phyloP scores from a whole-genome alignment of 2,113 vertebrate species.

The Pelvicachromis taeniatus region DNA sequence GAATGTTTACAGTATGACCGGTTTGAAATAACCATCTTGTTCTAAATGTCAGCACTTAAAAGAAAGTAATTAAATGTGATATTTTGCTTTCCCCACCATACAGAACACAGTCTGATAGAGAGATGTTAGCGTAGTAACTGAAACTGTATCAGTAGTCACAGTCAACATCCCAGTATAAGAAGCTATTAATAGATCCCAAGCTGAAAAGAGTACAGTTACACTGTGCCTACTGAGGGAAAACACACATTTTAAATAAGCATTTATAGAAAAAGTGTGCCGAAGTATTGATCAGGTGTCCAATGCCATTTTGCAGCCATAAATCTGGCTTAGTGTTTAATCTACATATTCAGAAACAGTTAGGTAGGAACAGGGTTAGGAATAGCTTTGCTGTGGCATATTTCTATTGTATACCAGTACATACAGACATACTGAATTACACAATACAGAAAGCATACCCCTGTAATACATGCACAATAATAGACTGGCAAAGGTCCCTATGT shows the following conservation, averaged over 20 bases:
- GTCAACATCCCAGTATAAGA: neutral
- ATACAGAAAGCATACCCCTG: neutral
- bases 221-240: neutral
- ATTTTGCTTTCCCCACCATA: constrained; percentile 28
- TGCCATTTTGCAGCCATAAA: neutral
- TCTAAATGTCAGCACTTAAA: neutral
- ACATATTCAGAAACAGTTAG: neutral
- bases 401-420: neutral
- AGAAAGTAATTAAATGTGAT: constrained; percentile 22
- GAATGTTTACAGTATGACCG: neutral
- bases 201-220: constrained; percentile 15
- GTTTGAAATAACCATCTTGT: neutral
- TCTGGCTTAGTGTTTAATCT: neutral
- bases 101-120: constrained; percentile 18
- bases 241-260: neutral
- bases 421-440: neutral
- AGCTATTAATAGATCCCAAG: constrained; percentile 52
- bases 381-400: neutral
- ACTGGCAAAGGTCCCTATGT: neutral
- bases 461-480: neutral
- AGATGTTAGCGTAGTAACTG: neutral
- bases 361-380: neutral
- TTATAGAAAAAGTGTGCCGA: neutral
- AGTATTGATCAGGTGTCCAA: neutral
- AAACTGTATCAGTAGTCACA: constrained; percentile 20